Conservation (phyloP, 1,140 invertebrate genomes). For the Drosophila prosaltans region DNA sequence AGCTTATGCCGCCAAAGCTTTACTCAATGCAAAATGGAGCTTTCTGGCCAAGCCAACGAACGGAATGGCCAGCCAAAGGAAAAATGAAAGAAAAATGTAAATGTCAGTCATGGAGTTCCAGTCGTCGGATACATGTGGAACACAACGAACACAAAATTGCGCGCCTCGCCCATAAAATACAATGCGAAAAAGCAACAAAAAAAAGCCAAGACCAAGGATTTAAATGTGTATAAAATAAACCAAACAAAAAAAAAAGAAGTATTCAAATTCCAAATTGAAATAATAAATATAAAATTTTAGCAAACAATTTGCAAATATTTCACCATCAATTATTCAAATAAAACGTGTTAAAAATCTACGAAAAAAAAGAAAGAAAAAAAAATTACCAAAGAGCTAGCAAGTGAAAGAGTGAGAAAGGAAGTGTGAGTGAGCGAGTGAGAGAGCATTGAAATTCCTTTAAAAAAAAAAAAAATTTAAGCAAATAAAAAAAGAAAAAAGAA, state of each 20-base stretch:
- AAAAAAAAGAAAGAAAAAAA: background rate
- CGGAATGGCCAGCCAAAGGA: background rate
- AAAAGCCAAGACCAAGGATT: slow-evolving; percentile 22
- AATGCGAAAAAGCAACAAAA: slow-evolving; percentile 68
- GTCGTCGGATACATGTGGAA: slow-evolving; percentile 83
- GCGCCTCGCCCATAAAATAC: slow-evolving; percentile 61
- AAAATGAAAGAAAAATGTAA: slow-evolving; percentile 35
- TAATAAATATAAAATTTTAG: background rate
- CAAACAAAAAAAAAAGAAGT: slow-evolving; percentile 23
- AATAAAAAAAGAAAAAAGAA: background rate
- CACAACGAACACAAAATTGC: slow-evolving; percentile 65
- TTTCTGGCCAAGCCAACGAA: slow-evolving; percentile 37
- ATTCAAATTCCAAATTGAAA: background rate
- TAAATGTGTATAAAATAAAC: slow-evolving; percentile 16
- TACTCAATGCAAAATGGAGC: slow-evolving; percentile 18
- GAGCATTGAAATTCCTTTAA: slow-evolving; percentile 17
- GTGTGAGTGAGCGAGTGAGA: background rate
- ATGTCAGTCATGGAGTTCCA: slow-evolving; percentile 83
- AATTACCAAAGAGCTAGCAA: slow-evolving; percentile 3
- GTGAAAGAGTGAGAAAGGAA: slow-evolving; percentile 11
- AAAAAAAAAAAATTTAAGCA: slow-evolving; percentile 44
- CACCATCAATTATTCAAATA: background rate
- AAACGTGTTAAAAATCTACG: background rate
- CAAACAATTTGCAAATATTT: background rate
- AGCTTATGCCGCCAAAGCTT: slow-evolving; percentile 46